Evolutionary conservation across 1,140 invertebrate species (phyloP).

Genomic region (Triops longicaudatus): DNA sequence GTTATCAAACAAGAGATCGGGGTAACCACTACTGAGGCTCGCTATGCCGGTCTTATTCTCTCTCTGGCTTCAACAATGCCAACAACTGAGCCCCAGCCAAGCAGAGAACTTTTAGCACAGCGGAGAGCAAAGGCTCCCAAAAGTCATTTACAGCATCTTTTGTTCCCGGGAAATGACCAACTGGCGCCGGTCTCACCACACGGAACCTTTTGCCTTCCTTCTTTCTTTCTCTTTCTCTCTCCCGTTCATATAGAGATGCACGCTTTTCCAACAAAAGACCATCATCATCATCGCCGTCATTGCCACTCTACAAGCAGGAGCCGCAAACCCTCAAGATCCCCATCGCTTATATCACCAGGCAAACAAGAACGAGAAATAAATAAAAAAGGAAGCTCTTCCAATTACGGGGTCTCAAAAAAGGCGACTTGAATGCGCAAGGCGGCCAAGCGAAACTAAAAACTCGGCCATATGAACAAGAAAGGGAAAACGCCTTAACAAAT

Average conservation of each 20-base stretch:
- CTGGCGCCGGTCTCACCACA: constrained; percentile 13
- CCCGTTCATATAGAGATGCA: background rate
- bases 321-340: background rate
- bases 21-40: background rate
- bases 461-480: background rate
- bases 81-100: background rate
- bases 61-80: background rate
- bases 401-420: background rate
- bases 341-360: constrained; percentile 2
- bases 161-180: constrained; percentile 14
- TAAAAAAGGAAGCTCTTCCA: background rate
- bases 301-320: background rate
- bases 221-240: background rate
- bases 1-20: background rate
- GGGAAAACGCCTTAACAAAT: constrained; percentile 12
- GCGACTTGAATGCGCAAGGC: background rate
- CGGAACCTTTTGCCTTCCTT: background rate
- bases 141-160: constrained; percentile 15
- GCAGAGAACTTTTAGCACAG: background rate
- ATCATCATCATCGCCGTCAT: constrained; percentile 12
- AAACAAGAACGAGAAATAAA: background rate
- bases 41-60: background rate
- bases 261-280: constrained; percentile 8
- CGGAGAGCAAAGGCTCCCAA: constrained; percentile 6
- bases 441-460: background rate